Percentiles rank a stretch among this genome's conserved stretches.
Conservation (phyloP, 2,113 vertebrate species). For the Oceanites oceanicus region DNA sequence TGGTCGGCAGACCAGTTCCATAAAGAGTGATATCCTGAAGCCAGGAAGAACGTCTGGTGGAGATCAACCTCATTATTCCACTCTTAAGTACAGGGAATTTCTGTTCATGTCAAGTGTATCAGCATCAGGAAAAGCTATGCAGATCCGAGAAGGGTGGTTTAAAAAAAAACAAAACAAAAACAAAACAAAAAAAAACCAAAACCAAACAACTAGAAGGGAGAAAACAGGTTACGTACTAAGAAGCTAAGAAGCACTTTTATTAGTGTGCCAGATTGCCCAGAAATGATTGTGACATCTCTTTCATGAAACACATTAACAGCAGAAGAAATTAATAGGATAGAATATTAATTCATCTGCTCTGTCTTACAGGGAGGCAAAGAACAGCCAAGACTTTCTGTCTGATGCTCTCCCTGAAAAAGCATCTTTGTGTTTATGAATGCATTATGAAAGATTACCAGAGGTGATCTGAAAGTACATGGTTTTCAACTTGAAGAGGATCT, state of each 20-base stretch:
- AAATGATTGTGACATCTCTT: neutral
- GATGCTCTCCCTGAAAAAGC: neutral
- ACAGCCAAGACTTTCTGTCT: neutral
- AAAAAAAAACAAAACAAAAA: neutral
- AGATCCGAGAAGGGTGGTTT: neutral
- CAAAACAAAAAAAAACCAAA: no score
- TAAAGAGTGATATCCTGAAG: neutral
- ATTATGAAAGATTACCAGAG: slow-evolving; percentile 1
- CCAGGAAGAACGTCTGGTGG: neutral
- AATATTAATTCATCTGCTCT: neutral
- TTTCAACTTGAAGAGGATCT: neutral
- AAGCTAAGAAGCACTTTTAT: neutral
- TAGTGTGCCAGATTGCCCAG: neutral
- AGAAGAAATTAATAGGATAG: neutral
- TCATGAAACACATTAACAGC: neutral
- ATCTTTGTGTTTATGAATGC: slow-evolving; percentile 2
- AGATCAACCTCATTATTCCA: neutral
- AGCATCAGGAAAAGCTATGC: neutral
- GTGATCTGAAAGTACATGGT: neutral
- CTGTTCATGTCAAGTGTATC: neutral
- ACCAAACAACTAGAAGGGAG: neutral
- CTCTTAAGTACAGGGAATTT: neutral
- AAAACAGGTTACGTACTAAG: neutral
- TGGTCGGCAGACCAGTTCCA: neutral
- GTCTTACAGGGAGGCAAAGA: neutral